Evolutionary conservation across 2,888 invertebrate species (phyloP), one percentile per base, ranked within the genome.

Genomic region (Serripes groenlandicus): DNA sequence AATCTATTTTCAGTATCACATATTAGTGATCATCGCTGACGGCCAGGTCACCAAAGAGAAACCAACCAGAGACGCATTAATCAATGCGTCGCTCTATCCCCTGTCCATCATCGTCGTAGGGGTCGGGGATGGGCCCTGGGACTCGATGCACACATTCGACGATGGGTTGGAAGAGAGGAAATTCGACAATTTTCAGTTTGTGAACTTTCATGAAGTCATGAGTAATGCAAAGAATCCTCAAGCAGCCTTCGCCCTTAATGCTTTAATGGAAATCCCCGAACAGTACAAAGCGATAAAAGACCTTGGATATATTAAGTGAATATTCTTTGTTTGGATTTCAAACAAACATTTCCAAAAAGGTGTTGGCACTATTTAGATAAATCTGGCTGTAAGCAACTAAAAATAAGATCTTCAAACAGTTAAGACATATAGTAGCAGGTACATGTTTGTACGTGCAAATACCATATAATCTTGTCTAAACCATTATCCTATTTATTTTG

Each of bases 61-160:
- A 34, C 93, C 93, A 2, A 95, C 95, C 0, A 88, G 92, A 3
- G 90, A 94, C 23, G 95, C 95, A 28, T 95, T 95, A n/a, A 95
- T 95, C 4, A 93, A 94, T 49, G 95, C 95, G 3, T 95, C 95
- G 26, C 90, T 93, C 76, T 94, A 93, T 81, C 95, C 95, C 3
- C 91, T 95, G 30, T 95, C 95, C 3, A 95, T 95, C 78, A 94
- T 95, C 71, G 94, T 95, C 72, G 94, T 95, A 0, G 95, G 95
- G 0, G 95, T 95, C 7, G 95, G 95, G 3, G 95, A 95, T 85
- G 95, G 95, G 4, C 95, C 95, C 0, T 95, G 95, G 95, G 94
- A 95, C 52, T 94, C 94, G 89, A 95, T 95, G 95, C 91, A 93
- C 34, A 94, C 95, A 60, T 95, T 95, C 89, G 95, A 95, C 88